Conservation (phyloP, 2,797 vertebrate genomes). For the Cyprinella venusta region DNA sequence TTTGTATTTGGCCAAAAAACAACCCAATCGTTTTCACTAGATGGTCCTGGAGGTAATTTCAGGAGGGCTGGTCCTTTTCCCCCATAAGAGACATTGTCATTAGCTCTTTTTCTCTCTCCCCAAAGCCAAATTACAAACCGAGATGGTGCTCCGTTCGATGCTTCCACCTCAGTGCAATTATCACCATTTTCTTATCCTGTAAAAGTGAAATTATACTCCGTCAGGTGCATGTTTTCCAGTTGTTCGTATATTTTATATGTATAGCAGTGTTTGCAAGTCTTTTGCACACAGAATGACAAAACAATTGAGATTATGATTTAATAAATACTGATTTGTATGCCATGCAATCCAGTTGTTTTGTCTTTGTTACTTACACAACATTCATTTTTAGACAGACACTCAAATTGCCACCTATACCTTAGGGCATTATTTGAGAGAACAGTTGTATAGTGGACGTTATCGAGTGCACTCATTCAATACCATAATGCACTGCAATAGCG, state of each 20-base stretch:
- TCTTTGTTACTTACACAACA: no score
- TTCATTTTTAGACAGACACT: no score
- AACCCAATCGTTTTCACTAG: background rate
- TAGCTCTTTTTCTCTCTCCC: slow-evolving; percentile 16
- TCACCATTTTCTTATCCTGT: slow-evolving; percentile 64
- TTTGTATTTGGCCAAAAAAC: slow-evolving; percentile 25
- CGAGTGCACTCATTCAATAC: background rate
- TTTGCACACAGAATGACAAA: slow-evolving; percentile 69
- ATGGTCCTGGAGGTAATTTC: slow-evolving; percentile 13
- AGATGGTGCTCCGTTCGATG: slow-evolving; percentile 7
- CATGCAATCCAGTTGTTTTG: background rate
- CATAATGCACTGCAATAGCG: background rate
- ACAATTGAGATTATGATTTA: slow-evolving; percentile 74
- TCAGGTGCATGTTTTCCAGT: slow-evolving; percentile 69
- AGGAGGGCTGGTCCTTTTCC: slow-evolving; percentile 58
- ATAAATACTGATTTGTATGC: slow-evolving; percentile 78
- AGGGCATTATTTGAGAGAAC: background rate
- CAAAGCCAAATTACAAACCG: slow-evolving; percentile 28
- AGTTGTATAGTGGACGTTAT: background rate
- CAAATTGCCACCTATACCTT: background rate
- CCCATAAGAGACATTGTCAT: slow-evolving; percentile 45
- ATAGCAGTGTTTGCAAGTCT: slow-evolving; percentile 74
- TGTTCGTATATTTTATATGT: slow-evolving; percentile 75
- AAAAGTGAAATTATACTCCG: slow-evolving; percentile 68
- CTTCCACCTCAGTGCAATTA: slow-evolving; percentile 62